phyloP scores from a whole-genome alignment of 2,888 invertebrate species.

The Noctua janthe region DNA sequence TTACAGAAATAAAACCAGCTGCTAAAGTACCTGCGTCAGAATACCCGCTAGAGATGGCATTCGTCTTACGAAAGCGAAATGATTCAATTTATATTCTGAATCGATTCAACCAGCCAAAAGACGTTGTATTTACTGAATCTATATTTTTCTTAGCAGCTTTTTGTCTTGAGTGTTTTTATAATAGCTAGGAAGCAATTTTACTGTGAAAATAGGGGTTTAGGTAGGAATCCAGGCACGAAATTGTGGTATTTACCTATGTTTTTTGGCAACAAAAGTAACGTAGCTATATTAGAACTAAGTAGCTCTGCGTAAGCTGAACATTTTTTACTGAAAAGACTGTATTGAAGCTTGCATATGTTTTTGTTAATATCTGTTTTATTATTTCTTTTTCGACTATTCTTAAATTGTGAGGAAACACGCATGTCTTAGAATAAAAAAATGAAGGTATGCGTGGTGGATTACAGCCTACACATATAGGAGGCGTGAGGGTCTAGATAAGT shows the following conservation, averaged over 20 bases:
- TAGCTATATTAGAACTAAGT: neutral
- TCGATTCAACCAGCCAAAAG: constrained; percentile 18
- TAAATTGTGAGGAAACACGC: no score
- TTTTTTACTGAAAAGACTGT: neutral
- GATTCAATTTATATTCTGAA: constrained; percentile 61
- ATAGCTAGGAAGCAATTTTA: constrained; percentile 17
- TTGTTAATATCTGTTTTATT: neutral
- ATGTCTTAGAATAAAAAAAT: no score
- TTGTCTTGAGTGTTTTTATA: neutral
- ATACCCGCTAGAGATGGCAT: constrained; percentile 24
- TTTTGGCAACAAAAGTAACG: neutral
- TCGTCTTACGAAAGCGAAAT: constrained; percentile 42
- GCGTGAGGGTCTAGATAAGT: neutral
- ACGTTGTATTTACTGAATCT: constrained; percentile 8
- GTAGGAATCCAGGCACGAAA: neutral
- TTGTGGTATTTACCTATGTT: neutral
- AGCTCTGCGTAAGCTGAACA: neutral
- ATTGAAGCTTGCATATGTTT: neutral
- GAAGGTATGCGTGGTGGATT: no score
- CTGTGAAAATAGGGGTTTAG: constrained; percentile 11
- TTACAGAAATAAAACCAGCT: constrained; percentile 44
- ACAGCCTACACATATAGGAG: neutral
- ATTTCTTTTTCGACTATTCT: no score
- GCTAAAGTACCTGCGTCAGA: constrained; percentile 15
- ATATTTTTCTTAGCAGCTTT: constrained; percentile 20